Conservation (phyloP, 1,140 invertebrate species). For the Pseudomyrmex gracilis region DNA sequence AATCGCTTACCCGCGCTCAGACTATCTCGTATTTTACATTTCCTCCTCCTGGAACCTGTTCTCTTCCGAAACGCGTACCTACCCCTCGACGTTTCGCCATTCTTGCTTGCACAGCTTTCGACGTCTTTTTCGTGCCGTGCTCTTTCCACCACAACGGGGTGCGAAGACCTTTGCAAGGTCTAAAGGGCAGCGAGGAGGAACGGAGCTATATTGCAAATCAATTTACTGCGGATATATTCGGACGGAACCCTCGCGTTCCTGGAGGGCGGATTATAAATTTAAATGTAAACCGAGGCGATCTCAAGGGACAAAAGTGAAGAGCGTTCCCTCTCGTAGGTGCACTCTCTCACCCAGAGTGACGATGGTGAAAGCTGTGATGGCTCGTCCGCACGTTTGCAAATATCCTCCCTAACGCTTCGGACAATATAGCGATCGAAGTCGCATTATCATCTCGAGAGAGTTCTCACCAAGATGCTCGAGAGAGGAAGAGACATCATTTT, state of each 20-base stretch:
- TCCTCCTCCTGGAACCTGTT: slow-evolving; percentile 49
- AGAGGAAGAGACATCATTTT: slow-evolving; percentile 6
- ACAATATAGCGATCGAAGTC: slow-evolving; percentile 40
- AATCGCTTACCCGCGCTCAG: slow-evolving; percentile 79
- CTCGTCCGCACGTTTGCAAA: slow-evolving; percentile 20
- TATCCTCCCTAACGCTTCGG: background rate
- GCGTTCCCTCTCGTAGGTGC: background rate
- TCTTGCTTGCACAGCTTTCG: slow-evolving; percentile 37
- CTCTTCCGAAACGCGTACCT: background rate
- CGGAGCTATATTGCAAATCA: slow-evolving; percentile 76
- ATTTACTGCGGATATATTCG: slow-evolving; percentile 74
- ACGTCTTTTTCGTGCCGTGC: slow-evolving; percentile 23
- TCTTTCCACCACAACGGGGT: background rate
- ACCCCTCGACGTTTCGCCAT: slow-evolving; percentile 30
- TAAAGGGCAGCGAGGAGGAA: slow-evolving; percentile 6
- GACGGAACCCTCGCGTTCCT: slow-evolving; percentile 36
- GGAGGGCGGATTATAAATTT: slow-evolving; percentile 78
- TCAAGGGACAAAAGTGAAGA: slow-evolving; percentile 26
- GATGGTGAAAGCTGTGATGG: background rate
- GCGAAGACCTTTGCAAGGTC: slow-evolving; percentile 44
- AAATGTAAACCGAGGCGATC: slow-evolving; percentile 75
- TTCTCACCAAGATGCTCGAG: too few relatives aligned
- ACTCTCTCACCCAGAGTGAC: background rate
- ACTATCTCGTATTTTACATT: slow-evolving; percentile 77
- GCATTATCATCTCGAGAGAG: slow-evolving; percentile 25